These are phyloP conservation scores for Phylloscopus trochiloides DNA, from an alignment of 2,113 vertebrate genomes.

Conservation along the genomic window DNA sequence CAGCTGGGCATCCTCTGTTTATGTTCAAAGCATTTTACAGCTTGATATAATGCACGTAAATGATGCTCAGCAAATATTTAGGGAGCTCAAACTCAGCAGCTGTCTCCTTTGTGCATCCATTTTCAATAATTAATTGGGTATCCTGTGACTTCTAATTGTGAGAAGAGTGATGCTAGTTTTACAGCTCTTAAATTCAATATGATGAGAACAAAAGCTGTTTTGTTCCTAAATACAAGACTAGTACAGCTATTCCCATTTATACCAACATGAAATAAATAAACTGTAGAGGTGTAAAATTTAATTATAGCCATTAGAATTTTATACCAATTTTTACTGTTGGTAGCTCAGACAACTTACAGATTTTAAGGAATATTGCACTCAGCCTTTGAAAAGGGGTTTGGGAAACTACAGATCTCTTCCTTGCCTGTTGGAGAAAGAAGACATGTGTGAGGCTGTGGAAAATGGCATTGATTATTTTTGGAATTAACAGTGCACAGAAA, in stretches of 20 bases:
- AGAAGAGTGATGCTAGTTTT: neutral
- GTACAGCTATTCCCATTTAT: neutral
- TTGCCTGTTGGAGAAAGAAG: neutral
- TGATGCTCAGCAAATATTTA: neutral
- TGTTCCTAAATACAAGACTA: neutral
- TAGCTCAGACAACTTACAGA: neutral
- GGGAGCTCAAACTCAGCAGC: neutral
- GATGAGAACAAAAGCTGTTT: neutral
- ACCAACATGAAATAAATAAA: neutral
- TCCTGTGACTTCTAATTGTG: constrained; percentile 3
- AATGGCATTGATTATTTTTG: neutral
- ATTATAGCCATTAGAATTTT: neutral
- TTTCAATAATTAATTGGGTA: constrained; percentile 24
- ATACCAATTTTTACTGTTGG: neutral
- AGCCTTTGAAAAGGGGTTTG: neutral
- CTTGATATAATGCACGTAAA: neutral
- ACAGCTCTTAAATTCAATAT: neutral
- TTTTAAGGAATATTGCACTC: neutral
- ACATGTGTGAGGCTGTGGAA: neutral
- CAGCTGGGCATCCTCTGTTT: neutral
- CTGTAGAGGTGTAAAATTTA: neutral
- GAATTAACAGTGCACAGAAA: neutral
- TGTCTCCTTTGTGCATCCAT: neutral
- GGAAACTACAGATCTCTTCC: neutral
- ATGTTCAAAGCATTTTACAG: neutral